A percentile compares a stretch with the other conserved stretches of the same genome.
Conservation (phyloP, 2,888 invertebrate species). For the Tenodera sinensis region DNA sequence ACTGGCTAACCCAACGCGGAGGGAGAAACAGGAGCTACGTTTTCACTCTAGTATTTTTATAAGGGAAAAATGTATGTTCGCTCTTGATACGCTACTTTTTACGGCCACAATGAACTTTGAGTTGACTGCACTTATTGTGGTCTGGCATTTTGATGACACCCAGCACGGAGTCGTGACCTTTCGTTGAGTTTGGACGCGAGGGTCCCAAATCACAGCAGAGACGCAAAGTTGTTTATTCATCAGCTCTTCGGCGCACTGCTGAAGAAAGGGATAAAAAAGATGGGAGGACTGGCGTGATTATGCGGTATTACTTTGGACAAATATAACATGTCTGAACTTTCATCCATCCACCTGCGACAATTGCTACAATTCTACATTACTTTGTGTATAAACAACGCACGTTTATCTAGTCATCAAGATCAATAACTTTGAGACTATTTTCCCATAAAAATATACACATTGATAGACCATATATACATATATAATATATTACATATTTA, state of each 20-base stretch:
- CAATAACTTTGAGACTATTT: no score
- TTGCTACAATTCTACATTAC: no score
- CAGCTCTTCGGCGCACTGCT: neutral
- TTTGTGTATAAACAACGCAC: no score
- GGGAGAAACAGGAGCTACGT: neutral
- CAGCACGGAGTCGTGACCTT: neutral
- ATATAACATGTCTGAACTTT: neutral
- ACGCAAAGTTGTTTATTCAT: neutral
- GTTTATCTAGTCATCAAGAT: no score
- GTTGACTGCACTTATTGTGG: constrained; percentile 4
- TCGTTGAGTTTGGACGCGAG: neutral
- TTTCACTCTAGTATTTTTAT: neutral
- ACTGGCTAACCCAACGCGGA: neutral
- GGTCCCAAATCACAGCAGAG: neutral
- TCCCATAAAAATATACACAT: no score
- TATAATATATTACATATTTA: no score
- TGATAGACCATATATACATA: no score
- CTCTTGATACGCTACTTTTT: constrained; percentile 5
- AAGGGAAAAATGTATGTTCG: neutral
- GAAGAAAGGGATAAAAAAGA: neutral
- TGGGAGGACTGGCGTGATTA: neutral
- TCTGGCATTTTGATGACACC: constrained; percentile 18
- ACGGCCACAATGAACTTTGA: constrained; percentile 16
- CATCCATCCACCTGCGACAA: neutral
- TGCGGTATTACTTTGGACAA: neutral